Evolutionary conservation across 2,797 vertebrate species (phyloP), one percentile per base, ranked within the genome.

Genomic region (Emydoidea blandingii): DNA sequence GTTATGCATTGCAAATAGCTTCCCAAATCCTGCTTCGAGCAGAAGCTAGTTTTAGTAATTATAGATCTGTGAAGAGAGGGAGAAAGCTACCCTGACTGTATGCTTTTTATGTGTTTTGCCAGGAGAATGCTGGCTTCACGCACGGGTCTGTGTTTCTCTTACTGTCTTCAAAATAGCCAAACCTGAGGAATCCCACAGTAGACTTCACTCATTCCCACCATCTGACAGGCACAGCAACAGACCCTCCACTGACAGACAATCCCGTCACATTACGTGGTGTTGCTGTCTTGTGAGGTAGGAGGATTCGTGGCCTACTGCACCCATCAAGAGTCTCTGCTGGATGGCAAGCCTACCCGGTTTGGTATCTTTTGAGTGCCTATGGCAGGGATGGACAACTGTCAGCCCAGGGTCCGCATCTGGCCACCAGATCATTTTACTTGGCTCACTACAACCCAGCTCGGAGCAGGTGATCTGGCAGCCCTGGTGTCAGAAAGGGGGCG

Each of bases 301-400:
- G 86, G 88, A 90, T 88, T 96, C 88, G 44, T 92, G 84, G 81
- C 34, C 83, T 56, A 62, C 76, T 78, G 23, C 54, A 57, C 52
- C 25, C 7, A 47, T 7, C 76, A 91, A n/a, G 86, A 94, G 21
- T 76, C 31, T 91, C 81, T 95, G 89, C 86, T 93, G 88, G 91
- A 50, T 34, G 88, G 90, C 34, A 84, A 65, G 8, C 52, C 86
- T 79, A 90, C 47, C 53, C 83, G 80, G 86, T 44, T 47, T 47
- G 41, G 41, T 47, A 47, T 29, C 41, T 76, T 47, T 21, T 37
- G 65, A 68, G 34, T 68, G 65, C 18, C 18, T 21, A 68, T 37
- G 65, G 19, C 18, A 37, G 65, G 18, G 65, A 68, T 68, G 65
- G 16, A 19, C 65, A 37, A 68, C 65, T 21, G 65, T 18, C 2